Base-by-base conservation (phyloP, 2,888 invertebrate species). In the Orthosia cruda region DNA sequence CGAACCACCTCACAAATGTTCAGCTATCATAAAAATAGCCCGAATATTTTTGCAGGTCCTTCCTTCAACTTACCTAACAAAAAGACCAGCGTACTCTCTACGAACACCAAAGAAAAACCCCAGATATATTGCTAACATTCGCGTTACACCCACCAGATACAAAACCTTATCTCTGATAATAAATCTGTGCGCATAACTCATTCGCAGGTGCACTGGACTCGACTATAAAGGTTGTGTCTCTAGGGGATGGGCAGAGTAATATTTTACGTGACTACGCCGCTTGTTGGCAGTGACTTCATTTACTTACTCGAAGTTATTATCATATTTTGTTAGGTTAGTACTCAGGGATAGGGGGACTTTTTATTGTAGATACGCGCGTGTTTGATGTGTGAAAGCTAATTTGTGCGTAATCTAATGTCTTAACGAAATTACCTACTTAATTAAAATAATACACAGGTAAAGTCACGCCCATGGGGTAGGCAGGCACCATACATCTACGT, bases 201-300 rank as follows among this genome's bases (percentile, higher is more conserved):
- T 86, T 74, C 86, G 84, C 85, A 86, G 85, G 88, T 86, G 85
- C 85, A 88, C 84, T 86, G 84, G 84, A 87, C 85, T 82, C 72
- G 74, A 83, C 88, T 76, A 87, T 86, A 77, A 69, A 86, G 88
- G 86, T 87, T 88, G 76, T 70, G 77, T 76, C 84, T 80, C 57
- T 49, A 40, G 80, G 80, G 84, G 84, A 69, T 74, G 86, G 86
- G 74, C 71, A 86, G 77, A 65, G 62, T 61, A 69, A 86, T 87
- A 80, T 87, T 83, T 77, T 86, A 77, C 77, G 65, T 78, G 83
- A 73, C 71, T 77, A 65, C 62, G 26, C 54, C 63, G 70, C 77
- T 82, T 77, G 74, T 77, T 79, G 64, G 71, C 75, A 58, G 83
- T 52, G 47, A 77, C 83, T 80, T 83, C 86, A 86, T 87, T 87